These are phyloP conservation scores for Acromyrmex echinatior DNA, from an alignment of 1,140 invertebrate species.

Conservation along the genomic window DNA sequence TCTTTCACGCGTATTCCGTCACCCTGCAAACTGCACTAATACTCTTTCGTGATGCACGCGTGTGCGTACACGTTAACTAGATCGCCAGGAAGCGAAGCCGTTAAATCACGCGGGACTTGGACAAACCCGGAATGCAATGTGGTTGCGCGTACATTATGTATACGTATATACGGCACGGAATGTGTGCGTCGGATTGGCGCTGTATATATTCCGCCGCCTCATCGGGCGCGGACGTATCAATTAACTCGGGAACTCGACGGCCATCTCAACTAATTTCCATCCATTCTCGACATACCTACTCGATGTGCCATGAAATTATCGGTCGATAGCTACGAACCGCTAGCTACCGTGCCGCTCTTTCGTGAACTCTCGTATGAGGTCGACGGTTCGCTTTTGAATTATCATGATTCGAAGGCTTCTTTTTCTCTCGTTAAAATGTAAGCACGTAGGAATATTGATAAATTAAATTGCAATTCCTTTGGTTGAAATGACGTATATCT, in stretches of 20 bases:
- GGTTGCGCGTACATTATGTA: constrained; percentile 5
- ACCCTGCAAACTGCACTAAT: constrained; percentile 48
- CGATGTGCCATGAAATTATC: constrained; percentile 84
- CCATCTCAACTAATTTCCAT: constrained; percentile 83
- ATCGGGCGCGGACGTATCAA: constrained; percentile 79
- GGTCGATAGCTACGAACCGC: constrained; percentile 59
- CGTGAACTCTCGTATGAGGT: constrained; percentile 16
- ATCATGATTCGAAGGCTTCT: constrained; percentile 25
- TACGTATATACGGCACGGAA: constrained; percentile 11
- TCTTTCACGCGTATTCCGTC: constrained; percentile 61
- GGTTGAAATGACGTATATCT: neutral
- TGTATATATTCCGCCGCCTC: constrained; percentile 62
- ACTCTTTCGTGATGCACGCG: constrained; percentile 16
- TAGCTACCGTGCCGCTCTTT: constrained; percentile 64
- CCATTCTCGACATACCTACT: constrained; percentile 80
- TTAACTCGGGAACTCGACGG: constrained; percentile 80
- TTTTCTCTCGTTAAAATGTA: constrained; percentile 12
- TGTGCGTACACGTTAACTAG: constrained; percentile 78
- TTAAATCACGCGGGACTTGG: constrained; percentile 80
- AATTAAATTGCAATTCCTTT: constrained; percentile 30
- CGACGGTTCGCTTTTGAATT: constrained; percentile 35
- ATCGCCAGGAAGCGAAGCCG: constrained; percentile 80
- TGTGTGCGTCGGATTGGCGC: constrained; percentile 28
- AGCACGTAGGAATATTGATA: constrained; percentile 12
- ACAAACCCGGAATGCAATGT: constrained; percentile 58